phyloP scores from a whole-genome alignment of 2,888 invertebrate species.

The Drosophila anomalata region DNA sequence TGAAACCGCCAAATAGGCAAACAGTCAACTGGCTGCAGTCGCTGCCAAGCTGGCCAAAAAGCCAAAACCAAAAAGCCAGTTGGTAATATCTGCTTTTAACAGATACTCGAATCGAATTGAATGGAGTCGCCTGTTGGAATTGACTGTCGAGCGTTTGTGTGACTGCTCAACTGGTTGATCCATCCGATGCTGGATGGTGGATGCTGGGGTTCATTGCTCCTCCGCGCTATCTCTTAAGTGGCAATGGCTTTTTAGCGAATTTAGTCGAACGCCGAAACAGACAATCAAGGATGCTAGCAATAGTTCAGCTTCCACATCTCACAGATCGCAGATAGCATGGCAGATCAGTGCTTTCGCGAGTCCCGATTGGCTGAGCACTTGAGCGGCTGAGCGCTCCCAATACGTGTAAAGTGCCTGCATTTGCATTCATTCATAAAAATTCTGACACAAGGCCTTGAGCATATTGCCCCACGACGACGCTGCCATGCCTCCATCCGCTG shows the following conservation, averaged over 20 bases:
- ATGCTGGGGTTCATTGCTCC: slow-evolving; percentile 43
- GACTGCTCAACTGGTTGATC: slow-evolving; percentile 47
- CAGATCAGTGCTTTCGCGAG: slow-evolving; percentile 7
- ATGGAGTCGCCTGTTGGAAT: slow-evolving; percentile 37
- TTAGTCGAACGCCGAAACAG: slow-evolving; percentile 16
- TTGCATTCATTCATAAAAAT: slow-evolving; percentile 57
- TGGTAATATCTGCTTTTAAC: slow-evolving; percentile 49
- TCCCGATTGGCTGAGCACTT: slow-evolving; percentile 33
- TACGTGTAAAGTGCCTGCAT: slow-evolving; percentile 43
- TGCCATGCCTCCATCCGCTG: slow-evolving; percentile 42
- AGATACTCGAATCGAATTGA: slow-evolving; percentile 43
- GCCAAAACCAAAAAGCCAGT: slow-evolving; percentile 34
- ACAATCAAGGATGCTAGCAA: slow-evolving; percentile 27
- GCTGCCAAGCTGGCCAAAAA: slow-evolving; percentile 7
- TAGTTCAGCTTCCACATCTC: slow-evolving; percentile 17
- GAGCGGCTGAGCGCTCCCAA: slow-evolving; percentile 41
- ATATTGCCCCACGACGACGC: slow-evolving; percentile 37
- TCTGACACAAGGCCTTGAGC: slow-evolving; percentile 57
- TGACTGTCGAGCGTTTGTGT: slow-evolving; percentile 39
- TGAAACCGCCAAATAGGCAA: slow-evolving; percentile 33
- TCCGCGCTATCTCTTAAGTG: slow-evolving; percentile 21
- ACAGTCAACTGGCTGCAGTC: slow-evolving; percentile 14
- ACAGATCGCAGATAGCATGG: slow-evolving; percentile 8
- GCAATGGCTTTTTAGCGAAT: slow-evolving; percentile 40
- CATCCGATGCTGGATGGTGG: slow-evolving; percentile 30